Evolutionary conservation across 2,888 invertebrate species (phyloP).

Genomic region (Leptopilina drosophilae): DNA sequence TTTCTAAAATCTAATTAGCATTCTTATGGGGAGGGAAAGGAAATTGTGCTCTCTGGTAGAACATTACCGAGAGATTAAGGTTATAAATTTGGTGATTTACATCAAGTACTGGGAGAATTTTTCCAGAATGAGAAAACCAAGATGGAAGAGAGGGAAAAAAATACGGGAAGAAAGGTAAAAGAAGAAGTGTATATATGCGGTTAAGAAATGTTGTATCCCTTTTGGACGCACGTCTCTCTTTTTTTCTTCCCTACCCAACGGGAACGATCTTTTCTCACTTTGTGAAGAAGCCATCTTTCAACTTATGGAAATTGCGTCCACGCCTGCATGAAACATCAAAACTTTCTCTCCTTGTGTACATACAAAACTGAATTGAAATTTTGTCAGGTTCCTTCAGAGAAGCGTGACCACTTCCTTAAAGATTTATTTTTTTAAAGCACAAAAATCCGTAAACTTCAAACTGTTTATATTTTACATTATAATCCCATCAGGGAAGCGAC

Average conservation of each 20-base stretch:
- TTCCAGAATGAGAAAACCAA: constrained; percentile 44
- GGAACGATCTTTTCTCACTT: constrained; percentile 72
- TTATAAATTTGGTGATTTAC: constrained; percentile 10
- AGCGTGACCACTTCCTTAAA: constrained; percentile 49
- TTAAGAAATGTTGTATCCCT: constrained; percentile 56
- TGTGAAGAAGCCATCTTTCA: constrained; percentile 70
- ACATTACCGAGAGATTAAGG: background rate
- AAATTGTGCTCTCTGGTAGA: background rate
- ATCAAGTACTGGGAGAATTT: background rate
- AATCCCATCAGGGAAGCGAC: constrained; percentile 19
- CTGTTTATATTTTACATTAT: constrained; percentile 41
- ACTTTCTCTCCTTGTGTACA: background rate
- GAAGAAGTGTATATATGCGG: constrained; percentile 68
- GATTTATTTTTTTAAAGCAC: constrained; percentile 52
- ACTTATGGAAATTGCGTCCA: constrained; percentile 72
- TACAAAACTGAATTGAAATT: too few relatives aligned
- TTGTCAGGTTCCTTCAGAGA: background rate
- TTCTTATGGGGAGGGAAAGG: background rate
- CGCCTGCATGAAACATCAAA: constrained; percentile 55
- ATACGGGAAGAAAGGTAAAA: constrained; percentile 46
- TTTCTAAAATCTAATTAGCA: background rate
- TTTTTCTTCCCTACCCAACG: constrained; percentile 18
- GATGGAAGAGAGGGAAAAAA: constrained; percentile 35
- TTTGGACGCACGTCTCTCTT: constrained; percentile 28
- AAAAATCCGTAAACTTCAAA: constrained; percentile 1